These are phyloP conservation scores for Drosophila kanekoi DNA, from an alignment of 2,888 invertebrate species.

Conservation along the genomic window DNA sequence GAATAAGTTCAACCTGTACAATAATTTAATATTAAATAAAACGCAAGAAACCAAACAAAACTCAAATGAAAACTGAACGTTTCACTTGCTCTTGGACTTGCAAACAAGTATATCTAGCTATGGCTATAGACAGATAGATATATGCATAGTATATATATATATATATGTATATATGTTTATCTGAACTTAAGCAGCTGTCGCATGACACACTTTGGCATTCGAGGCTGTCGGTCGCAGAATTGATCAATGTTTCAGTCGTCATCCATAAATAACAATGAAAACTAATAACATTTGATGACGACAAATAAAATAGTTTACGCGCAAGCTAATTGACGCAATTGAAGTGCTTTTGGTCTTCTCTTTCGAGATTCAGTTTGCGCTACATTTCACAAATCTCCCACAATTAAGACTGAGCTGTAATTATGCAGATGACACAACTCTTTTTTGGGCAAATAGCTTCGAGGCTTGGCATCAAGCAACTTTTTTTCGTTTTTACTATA, in stretches of 20 bases:
- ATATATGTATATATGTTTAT: background rate
- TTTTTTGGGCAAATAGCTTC: constrained; percentile 35
- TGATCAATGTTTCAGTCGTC: constrained; percentile 9
- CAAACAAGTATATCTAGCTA: background rate
- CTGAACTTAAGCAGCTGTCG: constrained; percentile 16
- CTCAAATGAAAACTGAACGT: constrained; percentile 9
- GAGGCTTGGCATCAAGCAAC: constrained; percentile 39
- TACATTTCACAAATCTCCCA: constrained; percentile 1
- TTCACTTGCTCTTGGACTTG: constrained; percentile 25
- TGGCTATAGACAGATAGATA: background rate
- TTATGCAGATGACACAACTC: constrained; percentile 62
- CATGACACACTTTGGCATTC: constrained; percentile 28
- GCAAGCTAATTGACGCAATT: constrained; percentile 47
- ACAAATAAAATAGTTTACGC: constrained; percentile 22
- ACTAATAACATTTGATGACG: constrained; percentile 38
- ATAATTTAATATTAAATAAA: constrained; percentile 81
- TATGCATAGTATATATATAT: background rate
- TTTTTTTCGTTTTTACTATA: background rate
- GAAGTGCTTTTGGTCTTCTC: constrained; percentile 16
- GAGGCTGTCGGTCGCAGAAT: constrained; percentile 30
- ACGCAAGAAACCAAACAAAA: constrained; percentile 52
- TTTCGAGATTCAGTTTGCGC: constrained; percentile 4
- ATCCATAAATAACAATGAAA: constrained; percentile 50
- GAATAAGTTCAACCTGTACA: constrained; percentile 82
- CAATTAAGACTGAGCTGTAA: constrained; percentile 25